A percentile compares a stretch with the other conserved stretches of the same genome.
phyloP scores from a whole-genome alignment of 2,888 invertebrate genomes.

The Plagiodera versicolora region DNA sequence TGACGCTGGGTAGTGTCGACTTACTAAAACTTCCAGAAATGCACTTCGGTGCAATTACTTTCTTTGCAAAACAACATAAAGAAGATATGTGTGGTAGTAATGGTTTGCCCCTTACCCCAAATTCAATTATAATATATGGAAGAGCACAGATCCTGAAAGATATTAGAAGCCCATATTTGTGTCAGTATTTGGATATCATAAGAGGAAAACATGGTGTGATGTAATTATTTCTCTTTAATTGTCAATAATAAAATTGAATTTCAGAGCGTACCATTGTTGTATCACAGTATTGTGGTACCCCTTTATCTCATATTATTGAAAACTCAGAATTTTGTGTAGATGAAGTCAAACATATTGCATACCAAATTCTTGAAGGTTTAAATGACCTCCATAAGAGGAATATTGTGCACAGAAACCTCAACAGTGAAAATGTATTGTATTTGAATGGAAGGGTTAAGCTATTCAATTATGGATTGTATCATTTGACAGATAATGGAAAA shows the following conservation, averaged over 20 bases:
- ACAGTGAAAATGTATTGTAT: conserved; percentile 80
- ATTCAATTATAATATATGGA: conserved; percentile 92
- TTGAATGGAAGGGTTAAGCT: conserved; percentile 77
- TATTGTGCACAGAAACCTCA: conserved; percentile 78
- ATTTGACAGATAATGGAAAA: conserved; percentile 85
- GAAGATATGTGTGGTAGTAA: conserved; percentile 93
- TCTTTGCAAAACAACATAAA: conserved; percentile 87
- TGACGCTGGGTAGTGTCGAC: conserved; percentile 18
- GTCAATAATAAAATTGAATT: background rate
- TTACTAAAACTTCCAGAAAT: conserved; percentile 56
- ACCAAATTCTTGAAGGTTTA: conserved; percentile 74
- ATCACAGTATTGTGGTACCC: conserved; percentile 74
- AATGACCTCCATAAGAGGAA: conserved; percentile 70
- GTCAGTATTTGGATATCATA: conserved; percentile 87
- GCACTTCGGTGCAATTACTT: conserved; percentile 84
- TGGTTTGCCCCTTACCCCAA: conserved; percentile 93
- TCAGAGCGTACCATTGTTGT: conserved; percentile 81
- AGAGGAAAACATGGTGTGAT: conserved; percentile 88
- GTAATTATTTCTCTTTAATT: background rate
- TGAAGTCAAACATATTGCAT: conserved; percentile 67
- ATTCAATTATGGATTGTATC: conserved; percentile 91
- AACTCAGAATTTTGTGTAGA: conserved; percentile 55
- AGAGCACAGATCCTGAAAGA: conserved; percentile 81
- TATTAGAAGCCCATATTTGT: conserved; percentile 78
- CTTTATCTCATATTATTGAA: conserved; percentile 60